Evolutionary conservation across 2,113 vertebrate genomes (phyloP).

Genomic region (Scomber scombrus): DNA sequence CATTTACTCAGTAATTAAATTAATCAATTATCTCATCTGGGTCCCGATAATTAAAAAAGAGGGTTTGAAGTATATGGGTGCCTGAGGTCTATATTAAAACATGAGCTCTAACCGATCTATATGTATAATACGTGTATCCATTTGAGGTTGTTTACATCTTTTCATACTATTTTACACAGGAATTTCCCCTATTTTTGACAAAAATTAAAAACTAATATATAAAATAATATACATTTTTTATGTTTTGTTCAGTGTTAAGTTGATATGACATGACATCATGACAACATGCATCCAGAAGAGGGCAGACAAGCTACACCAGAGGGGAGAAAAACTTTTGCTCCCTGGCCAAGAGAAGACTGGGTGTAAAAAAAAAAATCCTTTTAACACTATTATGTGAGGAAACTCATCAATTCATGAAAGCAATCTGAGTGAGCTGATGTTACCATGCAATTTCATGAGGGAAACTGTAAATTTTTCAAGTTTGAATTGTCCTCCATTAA

Average conservation of each 20-base stretch:
- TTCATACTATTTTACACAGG: no score
- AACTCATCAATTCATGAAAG: conserved; percentile 73
- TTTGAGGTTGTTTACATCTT: no score
- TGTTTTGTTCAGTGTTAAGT: not conserved
- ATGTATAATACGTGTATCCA: no score
- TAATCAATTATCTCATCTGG: not conserved
- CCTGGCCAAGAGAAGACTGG: conserved; percentile 42
- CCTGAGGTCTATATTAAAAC: no score
- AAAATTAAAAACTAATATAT: no score
- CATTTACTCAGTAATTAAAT: no score
- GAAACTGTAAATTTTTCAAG: conserved; percentile 74
- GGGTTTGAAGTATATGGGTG: no score
- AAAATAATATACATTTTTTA: no score
- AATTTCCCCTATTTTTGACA: no score
- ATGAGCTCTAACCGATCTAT: no score
- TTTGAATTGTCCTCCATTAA: conserved; percentile 80
- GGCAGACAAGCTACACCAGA: conserved; percentile 77
- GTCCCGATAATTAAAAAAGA: no score
- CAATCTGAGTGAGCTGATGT: conserved; percentile 69
- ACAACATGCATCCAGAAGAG: conserved; percentile 74
- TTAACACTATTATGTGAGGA: conserved; percentile 74
- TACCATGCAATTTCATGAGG: conserved; percentile 58
- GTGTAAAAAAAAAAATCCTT: conserved; percentile 50
- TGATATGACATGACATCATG: conserved; percentile 41
- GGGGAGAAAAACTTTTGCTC: conserved; percentile 46